A percentile compares a stretch with the other conserved stretches of the same genome.
phyloP scores from a whole-genome alignment of 1,140 invertebrate genomes.

The Piezodorus guildinii region DNA sequence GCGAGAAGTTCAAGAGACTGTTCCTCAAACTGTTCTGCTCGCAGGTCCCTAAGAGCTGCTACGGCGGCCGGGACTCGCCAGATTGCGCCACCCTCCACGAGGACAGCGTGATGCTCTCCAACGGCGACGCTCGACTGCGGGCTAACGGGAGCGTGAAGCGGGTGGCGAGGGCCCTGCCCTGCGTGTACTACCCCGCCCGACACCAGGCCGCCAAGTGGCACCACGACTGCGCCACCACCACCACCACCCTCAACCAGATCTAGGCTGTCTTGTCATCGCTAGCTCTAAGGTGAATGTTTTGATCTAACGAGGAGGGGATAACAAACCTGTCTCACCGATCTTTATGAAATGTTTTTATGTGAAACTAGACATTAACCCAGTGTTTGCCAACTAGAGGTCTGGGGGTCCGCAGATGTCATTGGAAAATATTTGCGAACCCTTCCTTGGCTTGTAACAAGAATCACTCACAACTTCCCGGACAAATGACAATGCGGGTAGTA shows the following conservation, averaged over 20 bases:
- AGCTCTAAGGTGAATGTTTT: too few species aligned
- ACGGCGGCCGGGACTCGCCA: constrained; percentile 48
- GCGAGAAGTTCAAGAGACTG: constrained; percentile 86
- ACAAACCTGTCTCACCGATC: too few species aligned
- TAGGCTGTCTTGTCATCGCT: too few species aligned
- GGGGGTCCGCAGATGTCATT: too few species aligned
- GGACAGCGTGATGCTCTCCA: constrained; percentile 60
- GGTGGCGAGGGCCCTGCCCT: constrained; percentile 38
- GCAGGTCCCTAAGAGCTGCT: constrained; percentile 40
- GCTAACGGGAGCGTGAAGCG: constrained; percentile 25
- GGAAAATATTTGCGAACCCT: too few species aligned
- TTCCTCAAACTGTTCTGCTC: constrained; percentile 79
- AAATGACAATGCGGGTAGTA: too few species aligned
- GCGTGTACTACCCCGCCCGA: constrained; percentile 50
- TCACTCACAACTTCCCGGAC: too few species aligned
- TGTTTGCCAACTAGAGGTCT: too few species aligned
- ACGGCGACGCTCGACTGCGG: constrained; percentile 44
- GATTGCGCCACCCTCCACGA: constrained; percentile 56
- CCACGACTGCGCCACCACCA: constrained; percentile 20
- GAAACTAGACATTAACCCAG: too few species aligned
- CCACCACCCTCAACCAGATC: constrained; percentile 22
- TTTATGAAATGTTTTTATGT: too few species aligned
- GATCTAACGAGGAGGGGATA: too few species aligned
- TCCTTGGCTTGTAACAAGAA: too few species aligned
- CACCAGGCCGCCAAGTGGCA: neutral